Conservation (phyloP, 2,888 invertebrate species). For the Tinea trinotella region DNA sequence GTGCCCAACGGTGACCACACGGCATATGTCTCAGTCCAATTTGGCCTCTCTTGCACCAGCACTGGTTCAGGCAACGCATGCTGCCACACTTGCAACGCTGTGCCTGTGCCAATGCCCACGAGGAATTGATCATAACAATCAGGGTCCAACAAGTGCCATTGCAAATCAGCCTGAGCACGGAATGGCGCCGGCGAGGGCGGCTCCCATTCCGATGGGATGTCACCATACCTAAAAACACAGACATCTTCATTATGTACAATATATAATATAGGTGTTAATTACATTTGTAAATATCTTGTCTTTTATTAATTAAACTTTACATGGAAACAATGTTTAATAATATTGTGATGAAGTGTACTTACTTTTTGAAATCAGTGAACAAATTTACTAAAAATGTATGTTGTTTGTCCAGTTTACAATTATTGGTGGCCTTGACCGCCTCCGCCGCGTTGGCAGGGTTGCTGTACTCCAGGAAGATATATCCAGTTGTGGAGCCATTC, state of each 20-base stretch:
- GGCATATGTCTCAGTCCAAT: slow-evolving; percentile 97
- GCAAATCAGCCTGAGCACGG: slow-evolving; percentile 92
- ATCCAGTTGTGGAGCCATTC: slow-evolving; percentile 90
- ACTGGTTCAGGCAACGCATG: slow-evolving; percentile 91
- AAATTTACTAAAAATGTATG: slow-evolving; percentile 95
- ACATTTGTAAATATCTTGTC: no score
- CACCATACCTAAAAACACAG: slow-evolving; percentile 77
- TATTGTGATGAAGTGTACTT: slow-evolving; percentile 41
- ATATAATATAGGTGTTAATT: no score
- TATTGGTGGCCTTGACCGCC: slow-evolving; percentile 90
- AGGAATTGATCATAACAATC: slow-evolving; percentile 97
- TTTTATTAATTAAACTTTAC: no score
- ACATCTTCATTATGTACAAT: not conserved
- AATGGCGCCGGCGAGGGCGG: slow-evolving; percentile 91
- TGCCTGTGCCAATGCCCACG: slow-evolving; percentile 87
- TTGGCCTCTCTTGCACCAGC: slow-evolving; percentile 86
- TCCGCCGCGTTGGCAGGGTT: slow-evolving; percentile 88
- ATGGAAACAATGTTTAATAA: no score
- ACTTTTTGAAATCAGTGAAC: slow-evolving; percentile 96
- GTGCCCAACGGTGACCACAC: slow-evolving; percentile 99
- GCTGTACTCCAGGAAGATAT: slow-evolving; percentile 93
- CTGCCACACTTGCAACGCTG: slow-evolving; percentile 88
- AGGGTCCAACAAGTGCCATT: slow-evolving; percentile 92
- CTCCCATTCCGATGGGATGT: slow-evolving; percentile 94
- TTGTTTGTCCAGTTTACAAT: slow-evolving; percentile 95